Evolutionary conservation across 2,113 vertebrate genomes (phyloP).

Genomic region (Dipodomys spectabilis): DNA sequence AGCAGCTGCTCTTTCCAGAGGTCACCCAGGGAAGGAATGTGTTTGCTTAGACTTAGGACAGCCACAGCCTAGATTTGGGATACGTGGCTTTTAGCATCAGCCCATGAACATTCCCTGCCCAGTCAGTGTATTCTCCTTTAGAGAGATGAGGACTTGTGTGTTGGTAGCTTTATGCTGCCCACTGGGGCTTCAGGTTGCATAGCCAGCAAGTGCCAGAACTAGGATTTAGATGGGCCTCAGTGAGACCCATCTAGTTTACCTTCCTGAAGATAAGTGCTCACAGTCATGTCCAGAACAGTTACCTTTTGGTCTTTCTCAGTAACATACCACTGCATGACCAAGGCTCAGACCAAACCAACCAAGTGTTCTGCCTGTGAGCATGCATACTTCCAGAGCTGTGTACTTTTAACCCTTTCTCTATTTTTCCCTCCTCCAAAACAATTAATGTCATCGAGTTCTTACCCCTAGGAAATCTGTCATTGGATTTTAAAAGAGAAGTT

Average conservation of each 20-base stretch:
- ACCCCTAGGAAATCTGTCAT: neutral
- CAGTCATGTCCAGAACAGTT: rapidly evolving
- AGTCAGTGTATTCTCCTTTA: neutral
- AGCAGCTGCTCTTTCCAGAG: constrained; percentile 46
- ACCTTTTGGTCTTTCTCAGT: neutral
- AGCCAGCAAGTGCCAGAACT: too few species aligned
- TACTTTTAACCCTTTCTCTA: neutral
- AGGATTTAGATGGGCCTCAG: too few species aligned
- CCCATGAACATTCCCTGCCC: neutral
- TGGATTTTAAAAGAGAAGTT: neutral
- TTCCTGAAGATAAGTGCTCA: neutral
- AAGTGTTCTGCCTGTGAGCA: rapidly evolving
- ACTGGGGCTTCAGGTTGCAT: rapidly evolving
- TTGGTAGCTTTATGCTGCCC: neutral
- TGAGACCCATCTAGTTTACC: neutral
- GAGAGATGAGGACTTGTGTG: neutral
- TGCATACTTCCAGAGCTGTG: rapidly evolving
- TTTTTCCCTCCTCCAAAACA: neutral
- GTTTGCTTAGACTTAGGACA: constrained; percentile 23
- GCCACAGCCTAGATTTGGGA: neutral
- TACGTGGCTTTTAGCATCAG: neutral
- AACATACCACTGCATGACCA: rapidly evolving
- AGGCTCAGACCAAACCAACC: rapidly evolving
- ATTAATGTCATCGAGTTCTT: neutral
- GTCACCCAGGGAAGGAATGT: constrained; percentile 10